These are phyloP conservation scores for Cyprinodon diabolis DNA, from an alignment of 2,797 vertebrate genomes.

Conservation along the genomic window DNA sequence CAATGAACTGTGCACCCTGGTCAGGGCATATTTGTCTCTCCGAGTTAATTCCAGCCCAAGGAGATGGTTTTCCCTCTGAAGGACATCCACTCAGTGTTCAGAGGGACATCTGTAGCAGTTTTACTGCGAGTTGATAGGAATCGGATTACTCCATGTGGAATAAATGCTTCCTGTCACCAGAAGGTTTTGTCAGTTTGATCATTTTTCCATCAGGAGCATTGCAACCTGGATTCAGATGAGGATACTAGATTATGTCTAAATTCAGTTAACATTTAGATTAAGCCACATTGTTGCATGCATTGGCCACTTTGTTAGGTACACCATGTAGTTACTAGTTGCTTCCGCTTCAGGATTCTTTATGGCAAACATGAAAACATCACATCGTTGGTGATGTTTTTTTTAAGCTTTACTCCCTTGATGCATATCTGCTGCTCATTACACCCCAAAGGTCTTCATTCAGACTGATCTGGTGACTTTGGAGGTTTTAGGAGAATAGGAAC, in stretches of 20 bases:
- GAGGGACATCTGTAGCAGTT: slow-evolving; percentile 34
- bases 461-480: not conserved
- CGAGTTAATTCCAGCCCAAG: slow-evolving; percentile 62
- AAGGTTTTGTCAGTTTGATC: slow-evolving; percentile 14
- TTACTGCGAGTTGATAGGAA: slow-evolving; percentile 1
- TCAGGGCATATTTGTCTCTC: slow-evolving; percentile 58
- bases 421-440: not conserved
- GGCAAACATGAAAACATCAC: not conserved
- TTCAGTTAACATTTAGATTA: not conserved
- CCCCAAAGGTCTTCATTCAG: not conserved
- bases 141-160: not conserved
- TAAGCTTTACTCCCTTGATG: not conserved
- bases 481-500: not conserved
- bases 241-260: not conserved
- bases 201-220: not conserved
- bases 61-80: slow-evolving; percentile 58
- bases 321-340: not conserved
- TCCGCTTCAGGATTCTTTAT: not conserved
- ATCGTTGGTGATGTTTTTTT: not conserved
- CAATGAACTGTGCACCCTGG: slow-evolving; percentile 51
- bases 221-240: no score
- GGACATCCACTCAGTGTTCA: slow-evolving; percentile 59
- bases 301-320: not conserved
- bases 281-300: not conserved
- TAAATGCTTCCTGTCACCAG: slow-evolving; percentile 7